A percentile compares a stretch with the other conserved stretches of the same genome.
phyloP scores from a whole-genome alignment of 1,140 invertebrate genomes.

The Tetragonula clypearis region DNA sequence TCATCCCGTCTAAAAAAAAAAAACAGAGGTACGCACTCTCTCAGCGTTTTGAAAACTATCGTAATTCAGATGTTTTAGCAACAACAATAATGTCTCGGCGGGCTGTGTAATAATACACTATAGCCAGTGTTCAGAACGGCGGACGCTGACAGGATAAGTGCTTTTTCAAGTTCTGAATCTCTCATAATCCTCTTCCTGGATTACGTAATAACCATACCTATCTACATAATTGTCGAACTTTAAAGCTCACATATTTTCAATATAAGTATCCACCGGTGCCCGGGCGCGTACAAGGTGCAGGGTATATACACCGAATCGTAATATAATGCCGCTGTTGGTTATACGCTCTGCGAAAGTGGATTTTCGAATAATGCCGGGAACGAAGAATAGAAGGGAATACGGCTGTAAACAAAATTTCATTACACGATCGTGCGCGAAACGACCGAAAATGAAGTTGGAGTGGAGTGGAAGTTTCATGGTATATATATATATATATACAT shows the following conservation, averaged over 20 bases:
- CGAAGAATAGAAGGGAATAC: background rate
- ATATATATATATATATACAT: background rate
- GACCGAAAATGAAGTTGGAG: conserved; percentile 5
- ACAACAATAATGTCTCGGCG: background rate
- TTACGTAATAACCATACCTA: background rate
- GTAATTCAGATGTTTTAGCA: background rate
- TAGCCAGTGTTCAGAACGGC: background rate
- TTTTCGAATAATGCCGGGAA: background rate
- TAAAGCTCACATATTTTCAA: background rate
- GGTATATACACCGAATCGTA: background rate
- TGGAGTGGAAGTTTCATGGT: background rate
- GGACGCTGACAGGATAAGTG: background rate
- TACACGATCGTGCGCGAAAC: background rate
- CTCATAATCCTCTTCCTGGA: background rate
- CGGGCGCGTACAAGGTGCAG: background rate
- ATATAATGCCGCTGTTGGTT: background rate
- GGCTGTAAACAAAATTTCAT: conserved; percentile 2
- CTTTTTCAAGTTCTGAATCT: background rate
- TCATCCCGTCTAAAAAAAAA: background rate
- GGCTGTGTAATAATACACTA: background rate
- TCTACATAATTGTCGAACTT: background rate
- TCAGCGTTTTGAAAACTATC: background rate
- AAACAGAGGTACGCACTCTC: background rate
- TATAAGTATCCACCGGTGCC: background rate
- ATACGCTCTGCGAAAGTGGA: too few relatives aligned